Base-by-base conservation (phyloP, 35 echinoderm and acorn worm species). In the Patiria miniata region DNA sequence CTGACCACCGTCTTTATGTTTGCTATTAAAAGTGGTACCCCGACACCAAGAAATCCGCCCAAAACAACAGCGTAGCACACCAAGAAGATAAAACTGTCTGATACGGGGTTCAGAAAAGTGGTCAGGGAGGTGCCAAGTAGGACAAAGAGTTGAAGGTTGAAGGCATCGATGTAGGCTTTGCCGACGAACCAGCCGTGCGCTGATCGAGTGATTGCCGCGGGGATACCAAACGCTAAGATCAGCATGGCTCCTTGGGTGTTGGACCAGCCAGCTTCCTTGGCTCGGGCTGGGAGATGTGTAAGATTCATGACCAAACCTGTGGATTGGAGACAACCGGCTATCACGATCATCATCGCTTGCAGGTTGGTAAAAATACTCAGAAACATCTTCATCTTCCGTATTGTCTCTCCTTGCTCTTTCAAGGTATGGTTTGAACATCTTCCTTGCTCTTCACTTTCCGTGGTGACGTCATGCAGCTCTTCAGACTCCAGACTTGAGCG, bases 151-250 rank as follows among this genome's bases (percentile, higher is more conserved):
- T 61, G 39, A 4, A 36, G 82, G n/a, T 28, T 65, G 57, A 21
- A 84, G 32, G 19, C 19, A 33, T 19, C 38, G 9, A 36, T 30
- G 82, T 58, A 37, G 17, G 53, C 38, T 14, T 52, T 26, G 54
- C 57, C 81, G 12, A 83, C 52, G 39, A 83, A 83, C 81, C 81
- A 83, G 17, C 81, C 81, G 33, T 83, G 81, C 8, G 7, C 34
- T 15, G 57, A 37, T 36, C 81, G 53, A 3, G 81, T 58, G 14
- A 57, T 0, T 18, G 57, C 36, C 15, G 51, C 30, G 8, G 18
- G 14, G 16, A 83, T 83, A 2, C 50, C 81, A 59, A 57, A 83
- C 19, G 53, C 34, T 17, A 58, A 39, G 8, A 83, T 32, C 0
- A 83, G 52, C 33, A 83, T 58, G 7, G 51, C 53, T n/a, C 51